These are phyloP conservation scores for Lochmaea capreae DNA, from an alignment of 2,888 invertebrate species.

Conservation along the genomic window DNA sequence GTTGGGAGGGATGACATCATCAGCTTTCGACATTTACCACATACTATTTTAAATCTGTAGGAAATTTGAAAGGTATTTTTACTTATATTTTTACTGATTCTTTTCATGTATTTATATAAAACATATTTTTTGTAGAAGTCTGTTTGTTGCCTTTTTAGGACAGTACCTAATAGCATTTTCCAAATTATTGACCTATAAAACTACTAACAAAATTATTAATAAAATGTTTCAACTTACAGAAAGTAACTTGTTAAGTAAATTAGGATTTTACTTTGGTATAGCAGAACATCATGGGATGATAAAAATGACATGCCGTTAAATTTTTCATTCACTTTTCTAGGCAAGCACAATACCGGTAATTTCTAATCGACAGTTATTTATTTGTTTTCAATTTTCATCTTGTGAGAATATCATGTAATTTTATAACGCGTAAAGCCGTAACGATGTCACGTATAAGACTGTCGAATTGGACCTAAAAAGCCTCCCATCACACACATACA, in stretches of 20 bases:
- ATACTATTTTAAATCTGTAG: too few species aligned
- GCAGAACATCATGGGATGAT: not conserved
- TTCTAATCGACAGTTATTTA: not conserved
- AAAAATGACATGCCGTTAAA: not conserved
- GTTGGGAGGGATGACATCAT: too few species aligned
- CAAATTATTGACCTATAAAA: too few species aligned
- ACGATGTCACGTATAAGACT: constrained; percentile 49
- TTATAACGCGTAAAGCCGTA: constrained; percentile 26
- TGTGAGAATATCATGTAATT: not conserved
- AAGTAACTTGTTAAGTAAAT: not conserved
- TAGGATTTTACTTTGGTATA: not conserved
- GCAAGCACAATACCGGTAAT: not conserved
- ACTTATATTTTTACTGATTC: too few species aligned
- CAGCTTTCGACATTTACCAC: too few species aligned
- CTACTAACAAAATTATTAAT: not conserved
- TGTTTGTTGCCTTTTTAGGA: too few species aligned
- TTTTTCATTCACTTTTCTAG: not conserved
- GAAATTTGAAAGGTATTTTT: too few species aligned
- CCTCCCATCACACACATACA: constrained; percentile 21
- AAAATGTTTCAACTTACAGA: not conserved
- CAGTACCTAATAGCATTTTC: too few species aligned
- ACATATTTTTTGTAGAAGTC: too few species aligned
- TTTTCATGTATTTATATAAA: too few species aligned
- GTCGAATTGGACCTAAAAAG: constrained; percentile 38
- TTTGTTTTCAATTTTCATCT: not conserved